These are phyloP conservation scores for Ladona fulva DNA, from an alignment of 1,140 invertebrate genomes.

Conservation along the genomic window DNA sequence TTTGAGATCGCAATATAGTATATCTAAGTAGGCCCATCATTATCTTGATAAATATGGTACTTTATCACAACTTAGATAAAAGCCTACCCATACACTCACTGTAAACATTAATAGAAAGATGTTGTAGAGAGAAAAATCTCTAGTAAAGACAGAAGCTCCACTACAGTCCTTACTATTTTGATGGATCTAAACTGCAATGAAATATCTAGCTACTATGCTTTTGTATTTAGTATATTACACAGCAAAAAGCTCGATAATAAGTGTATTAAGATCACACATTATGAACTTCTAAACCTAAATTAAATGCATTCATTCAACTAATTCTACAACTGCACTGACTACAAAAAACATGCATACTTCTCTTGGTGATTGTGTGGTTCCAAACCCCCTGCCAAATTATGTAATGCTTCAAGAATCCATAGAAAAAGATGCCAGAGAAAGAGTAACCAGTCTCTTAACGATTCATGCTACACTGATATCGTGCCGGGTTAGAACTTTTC, in stretches of 20 bases:
- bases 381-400: slow-evolving; percentile 1
- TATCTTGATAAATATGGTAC: no score
- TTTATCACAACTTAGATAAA: no score
- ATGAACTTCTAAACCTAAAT: neutral
- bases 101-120: no score
- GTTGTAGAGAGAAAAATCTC: no score
- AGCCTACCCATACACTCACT: no score
- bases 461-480: neutral
- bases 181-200: no score
- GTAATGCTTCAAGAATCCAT: neutral
- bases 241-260: neutral
- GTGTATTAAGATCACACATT: neutral
- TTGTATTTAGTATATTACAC: no score
- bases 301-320: slow-evolving; percentile 2
- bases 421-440: neutral
- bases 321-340: neutral
- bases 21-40: no score
- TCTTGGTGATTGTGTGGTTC: neutral
- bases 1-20: no score
- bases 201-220: no score
- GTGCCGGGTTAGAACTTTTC: neutral
- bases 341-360: slow-evolving; percentile 7
- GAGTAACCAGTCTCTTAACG: neutral
- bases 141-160: no score
- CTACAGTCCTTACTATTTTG: no score